Conservation (phyloP, 1,140 invertebrate species). For the Mycetomoellerius zeteki region DNA sequence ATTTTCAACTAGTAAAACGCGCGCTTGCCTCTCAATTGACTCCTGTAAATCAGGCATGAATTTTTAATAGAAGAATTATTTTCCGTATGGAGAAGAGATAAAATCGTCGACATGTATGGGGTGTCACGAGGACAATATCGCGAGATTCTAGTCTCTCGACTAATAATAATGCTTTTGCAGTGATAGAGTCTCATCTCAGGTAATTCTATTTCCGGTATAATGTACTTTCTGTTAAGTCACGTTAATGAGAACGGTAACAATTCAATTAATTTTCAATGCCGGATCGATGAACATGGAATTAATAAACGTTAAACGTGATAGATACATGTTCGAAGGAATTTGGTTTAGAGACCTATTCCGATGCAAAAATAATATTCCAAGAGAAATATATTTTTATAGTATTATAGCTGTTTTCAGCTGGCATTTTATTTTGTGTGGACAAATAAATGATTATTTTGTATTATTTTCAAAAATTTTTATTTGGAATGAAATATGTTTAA, state of each 20-base stretch:
- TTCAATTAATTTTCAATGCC: constrained; percentile 19
- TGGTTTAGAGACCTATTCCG: background rate
- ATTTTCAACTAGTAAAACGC: constrained; percentile 2
- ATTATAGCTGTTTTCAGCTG: background rate
- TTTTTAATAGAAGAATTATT: constrained; percentile 32
- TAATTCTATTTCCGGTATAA: constrained; percentile 2
- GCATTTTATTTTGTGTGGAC: constrained; percentile 35
- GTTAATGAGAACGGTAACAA: background rate
- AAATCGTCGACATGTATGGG: constrained; percentile 24
- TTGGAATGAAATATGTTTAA: constrained; percentile 1
- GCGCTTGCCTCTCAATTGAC: constrained; percentile 36
- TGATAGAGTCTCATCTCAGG: background rate
- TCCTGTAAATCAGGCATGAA: constrained; percentile 23
- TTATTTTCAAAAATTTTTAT: constrained; percentile 23
- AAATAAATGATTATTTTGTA: background rate
- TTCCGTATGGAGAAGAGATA: constrained; percentile 15
- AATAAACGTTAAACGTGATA: background rate
- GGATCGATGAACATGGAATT: background rate
- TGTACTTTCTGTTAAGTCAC: constrained; percentile 6
- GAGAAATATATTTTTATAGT: constrained; percentile 15
- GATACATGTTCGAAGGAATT: constrained; percentile 9
- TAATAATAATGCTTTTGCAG: constrained; percentile 8
- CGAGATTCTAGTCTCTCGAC: constrained; percentile 34
- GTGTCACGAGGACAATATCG: constrained; percentile 25
- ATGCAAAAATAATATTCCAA: background rate